A percentile compares a stretch with the other conserved stretches of the same genome.
phyloP scores from a whole-genome alignment of 2,797 vertebrate genomes.

The Mycteria americana region DNA sequence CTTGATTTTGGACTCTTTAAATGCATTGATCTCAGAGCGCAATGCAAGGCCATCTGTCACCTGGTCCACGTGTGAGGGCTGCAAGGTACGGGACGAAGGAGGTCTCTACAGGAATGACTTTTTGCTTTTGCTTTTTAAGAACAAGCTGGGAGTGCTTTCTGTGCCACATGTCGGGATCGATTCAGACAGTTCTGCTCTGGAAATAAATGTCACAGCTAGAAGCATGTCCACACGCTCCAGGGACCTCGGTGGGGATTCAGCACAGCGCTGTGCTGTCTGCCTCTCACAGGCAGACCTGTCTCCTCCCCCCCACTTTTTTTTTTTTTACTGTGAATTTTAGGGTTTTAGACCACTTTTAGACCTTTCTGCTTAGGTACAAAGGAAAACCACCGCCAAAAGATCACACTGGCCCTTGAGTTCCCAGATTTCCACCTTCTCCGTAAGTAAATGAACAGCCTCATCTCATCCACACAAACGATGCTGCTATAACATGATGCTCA shows the following conservation, averaged over 20 bases:
- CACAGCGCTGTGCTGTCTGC: accelerated
- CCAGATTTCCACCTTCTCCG: not conserved
- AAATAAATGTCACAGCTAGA: not conserved
- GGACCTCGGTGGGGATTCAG: not conserved
- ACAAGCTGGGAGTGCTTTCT: not conserved
- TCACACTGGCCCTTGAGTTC: not conserved
- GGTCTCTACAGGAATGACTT: not conserved
- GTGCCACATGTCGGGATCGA: accelerated
- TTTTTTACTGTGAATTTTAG: not conserved
- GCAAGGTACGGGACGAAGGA: not conserved
- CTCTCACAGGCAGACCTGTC: not conserved
- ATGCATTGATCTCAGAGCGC: not conserved
- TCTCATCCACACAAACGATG: not conserved
- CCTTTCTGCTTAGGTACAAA: not conserved
- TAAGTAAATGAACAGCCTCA: not conserved
- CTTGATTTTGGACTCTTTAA: not conserved
- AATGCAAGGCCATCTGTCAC: not conserved
- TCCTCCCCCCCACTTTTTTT: accelerated
- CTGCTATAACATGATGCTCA: not conserved
- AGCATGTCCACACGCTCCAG: not conserved
- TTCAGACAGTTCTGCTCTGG: not conserved
- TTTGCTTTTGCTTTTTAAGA: not conserved
- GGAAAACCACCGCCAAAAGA: not conserved
- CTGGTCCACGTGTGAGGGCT: not conserved
- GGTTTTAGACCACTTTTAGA: not conserved